Evolutionary conservation across 37 sponge, comb jelly and placozoan genomes (phyloP).

Genomic region (Halichondria panicea): DNA sequence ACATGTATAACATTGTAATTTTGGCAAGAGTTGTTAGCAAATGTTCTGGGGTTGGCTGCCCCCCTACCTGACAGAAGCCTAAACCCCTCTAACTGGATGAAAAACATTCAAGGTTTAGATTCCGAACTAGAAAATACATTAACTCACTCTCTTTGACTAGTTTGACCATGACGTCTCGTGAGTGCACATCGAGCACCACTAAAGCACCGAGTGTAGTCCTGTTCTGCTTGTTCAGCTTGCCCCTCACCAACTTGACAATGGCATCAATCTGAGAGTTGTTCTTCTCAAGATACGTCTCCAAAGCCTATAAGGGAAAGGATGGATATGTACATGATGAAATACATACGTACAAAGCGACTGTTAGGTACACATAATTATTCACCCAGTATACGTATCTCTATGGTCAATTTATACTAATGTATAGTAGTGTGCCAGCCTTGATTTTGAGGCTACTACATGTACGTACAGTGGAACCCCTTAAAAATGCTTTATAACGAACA

Average conservation of each 20-base stretch:
- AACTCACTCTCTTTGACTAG: conserved; percentile 83
- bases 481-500: too few relatives aligned
- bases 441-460: too few relatives aligned
- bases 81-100: too few relatives aligned
- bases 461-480: too few relatives aligned
- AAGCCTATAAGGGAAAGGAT: conserved; percentile 38
- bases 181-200: conserved; percentile 97
- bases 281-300: conserved; percentile 81
- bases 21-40: background rate
- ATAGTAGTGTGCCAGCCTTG: too few relatives aligned
- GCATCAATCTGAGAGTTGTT: conserved; percentile 91
- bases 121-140: too few relatives aligned
- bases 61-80: too few relatives aligned
- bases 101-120: too few relatives aligned
- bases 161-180: conserved; percentile 94
- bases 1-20: background rate
- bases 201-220: conserved; percentile 96
- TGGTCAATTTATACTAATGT: background rate
- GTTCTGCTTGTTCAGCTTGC: conserved; percentile 97
- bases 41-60: too few relatives aligned
- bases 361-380: background rate
- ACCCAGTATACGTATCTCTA: background rate
- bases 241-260: conserved; percentile 96
- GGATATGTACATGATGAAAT: background rate
- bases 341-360: background rate